Evolutionary conservation across 2,888 invertebrate species (phyloP).

Genomic region (Rapana venosa): DNA sequence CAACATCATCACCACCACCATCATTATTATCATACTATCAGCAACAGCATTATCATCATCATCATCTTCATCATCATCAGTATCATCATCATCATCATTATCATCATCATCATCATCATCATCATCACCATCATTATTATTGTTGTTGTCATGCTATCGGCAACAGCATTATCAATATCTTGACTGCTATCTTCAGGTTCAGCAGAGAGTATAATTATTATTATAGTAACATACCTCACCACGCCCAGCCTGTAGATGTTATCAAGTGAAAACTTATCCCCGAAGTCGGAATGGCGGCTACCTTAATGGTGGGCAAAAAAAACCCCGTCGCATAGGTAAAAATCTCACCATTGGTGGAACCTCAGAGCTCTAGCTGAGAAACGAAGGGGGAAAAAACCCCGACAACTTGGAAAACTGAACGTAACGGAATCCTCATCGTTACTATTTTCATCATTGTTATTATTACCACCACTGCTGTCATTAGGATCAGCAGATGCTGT

Average conservation of each 20-base stretch:
- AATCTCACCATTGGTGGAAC: too few relatives aligned
- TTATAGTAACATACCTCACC: too few relatives aligned
- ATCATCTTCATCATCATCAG: neutral
- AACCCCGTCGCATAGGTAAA: too few relatives aligned
- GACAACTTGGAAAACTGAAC: too few relatives aligned
- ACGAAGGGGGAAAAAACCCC: too few relatives aligned
- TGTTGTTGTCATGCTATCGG: neutral
- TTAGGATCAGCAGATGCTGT: too few relatives aligned
- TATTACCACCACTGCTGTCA: neutral
- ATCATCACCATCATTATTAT: neutral
- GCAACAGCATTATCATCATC: neutral
- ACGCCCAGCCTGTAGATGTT: constrained; percentile 94
- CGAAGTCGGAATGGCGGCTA: too few relatives aligned
- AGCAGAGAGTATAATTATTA: too few relatives aligned
- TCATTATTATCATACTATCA: neutral
- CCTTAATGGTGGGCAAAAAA: too few relatives aligned
- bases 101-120: neutral
- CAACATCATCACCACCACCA: neutral
- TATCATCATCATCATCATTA: neutral
- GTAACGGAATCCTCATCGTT: neutral
- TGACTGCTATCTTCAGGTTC: neutral
- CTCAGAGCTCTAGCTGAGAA: too few relatives aligned
- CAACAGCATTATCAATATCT: too few relatives aligned
- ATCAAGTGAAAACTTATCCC: too few relatives aligned
- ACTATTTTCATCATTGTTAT: neutral